These are phyloP conservation scores for Ditylenchus dipsaci DNA, from an alignment of 1,140 invertebrate species.

Conservation along the genomic window DNA sequence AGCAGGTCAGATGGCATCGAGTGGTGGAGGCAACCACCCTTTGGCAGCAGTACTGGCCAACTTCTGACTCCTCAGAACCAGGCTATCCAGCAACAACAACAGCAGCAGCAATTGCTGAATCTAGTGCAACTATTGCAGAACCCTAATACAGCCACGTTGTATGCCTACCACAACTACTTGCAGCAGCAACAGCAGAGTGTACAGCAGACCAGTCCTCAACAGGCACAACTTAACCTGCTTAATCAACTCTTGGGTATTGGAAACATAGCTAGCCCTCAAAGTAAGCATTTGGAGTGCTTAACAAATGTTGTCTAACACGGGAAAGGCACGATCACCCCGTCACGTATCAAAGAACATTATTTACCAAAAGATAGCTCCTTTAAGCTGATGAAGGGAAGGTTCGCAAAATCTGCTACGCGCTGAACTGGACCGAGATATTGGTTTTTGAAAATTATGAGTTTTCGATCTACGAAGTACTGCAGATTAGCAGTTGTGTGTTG, in stretches of 20 bases:
- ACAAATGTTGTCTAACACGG: too few relatives aligned
- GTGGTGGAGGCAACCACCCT: neutral
- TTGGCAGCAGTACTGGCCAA: constrained; percentile 24
- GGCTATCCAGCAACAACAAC: constrained; percentile 22
- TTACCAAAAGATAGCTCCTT: too few relatives aligned
- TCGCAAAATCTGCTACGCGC: too few relatives aligned
- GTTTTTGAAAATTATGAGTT: too few relatives aligned
- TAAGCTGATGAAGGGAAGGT: too few relatives aligned
- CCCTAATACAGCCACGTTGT: too few relatives aligned
- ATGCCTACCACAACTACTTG: constrained; percentile 22
- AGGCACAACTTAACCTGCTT: constrained; percentile 10
- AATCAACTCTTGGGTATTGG: constrained; percentile 5
- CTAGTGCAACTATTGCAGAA: neutral
- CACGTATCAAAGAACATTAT: too few relatives aligned
- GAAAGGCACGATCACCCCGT: too few relatives aligned
- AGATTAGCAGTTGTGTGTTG: too few relatives aligned
- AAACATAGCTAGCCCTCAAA: neutral
- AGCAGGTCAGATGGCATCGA: neutral
- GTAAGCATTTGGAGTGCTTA: neutral
- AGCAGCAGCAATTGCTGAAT: constrained; percentile 8
- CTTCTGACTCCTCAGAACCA: constrained; percentile 18
- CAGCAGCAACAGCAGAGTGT: constrained; percentile 29
- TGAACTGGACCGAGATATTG: too few relatives aligned
- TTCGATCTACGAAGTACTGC: too few relatives aligned
- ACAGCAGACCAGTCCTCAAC: neutral